Evolutionary conservation across 2,113 vertebrate genomes (phyloP), one percentile per base, ranked within the genome.

Genomic region (Cyanoderma ruficeps): DNA sequence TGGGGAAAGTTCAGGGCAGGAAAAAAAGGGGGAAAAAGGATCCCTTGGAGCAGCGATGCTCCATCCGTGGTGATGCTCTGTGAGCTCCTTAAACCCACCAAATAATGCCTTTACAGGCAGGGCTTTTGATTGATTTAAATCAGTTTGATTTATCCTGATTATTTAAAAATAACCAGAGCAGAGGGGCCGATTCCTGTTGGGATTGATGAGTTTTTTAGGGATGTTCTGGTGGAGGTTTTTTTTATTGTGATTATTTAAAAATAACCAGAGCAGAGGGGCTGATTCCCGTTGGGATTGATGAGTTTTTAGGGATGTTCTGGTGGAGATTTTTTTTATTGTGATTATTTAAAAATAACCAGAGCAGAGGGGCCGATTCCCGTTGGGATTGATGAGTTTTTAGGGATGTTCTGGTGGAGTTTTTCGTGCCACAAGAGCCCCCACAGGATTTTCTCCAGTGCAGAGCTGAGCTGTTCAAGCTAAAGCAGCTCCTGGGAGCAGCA

Each of bases 1-100:
- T 2, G 3, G 71, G 9, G 60, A 37, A 75, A 82, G 49, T 14
- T 61, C 15, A 1, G 6, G 1, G 27, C 8, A 53, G 46, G 13
- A 6, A 55, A 85, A 7, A 7, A n/a, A n/a, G n/a, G n/a, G 27
- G 47, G 23, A 19, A 19, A 23, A 49, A 77, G 44, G 57, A 55
- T 81, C 27, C 28, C 14, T 8, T 0, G 0, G 69, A 60, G 60
- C 77, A 37, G 59, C 0, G 31, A 71, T 57, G 89, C 55, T 42
- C 33, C 6, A 0, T 47, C 80, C 55, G 11, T 3, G 4, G 1
- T 0, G 9, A 7, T 2, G 24, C 23, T 55, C 15, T 0, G 1
- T 7, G 70, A 83, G 37, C 4, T 35, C 18, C 80, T n/a, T 20
- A 12, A 78, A 86, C 35, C 1, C 7, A 27, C 24, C 18, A 63